phyloP scores from a whole-genome alignment of 1,140 invertebrate species.

The Bombus confusus region DNA sequence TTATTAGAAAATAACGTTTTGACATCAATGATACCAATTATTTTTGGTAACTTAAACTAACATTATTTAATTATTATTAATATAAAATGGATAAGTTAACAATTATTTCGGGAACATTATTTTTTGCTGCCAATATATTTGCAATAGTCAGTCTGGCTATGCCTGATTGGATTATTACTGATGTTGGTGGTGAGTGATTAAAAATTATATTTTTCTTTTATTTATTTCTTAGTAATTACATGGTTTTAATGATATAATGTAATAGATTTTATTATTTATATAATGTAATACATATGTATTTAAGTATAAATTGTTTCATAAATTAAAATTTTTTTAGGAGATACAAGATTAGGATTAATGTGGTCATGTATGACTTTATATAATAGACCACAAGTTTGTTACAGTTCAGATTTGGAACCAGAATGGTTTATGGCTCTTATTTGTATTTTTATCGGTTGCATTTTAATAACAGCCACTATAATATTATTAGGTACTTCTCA shows the following conservation, averaged over 20 bases:
- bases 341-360: constrained; percentile 94
- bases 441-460: constrained; percentile 95
- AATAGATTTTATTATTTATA: background rate
- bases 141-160: constrained; percentile 95
- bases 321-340: constrained; percentile 83
- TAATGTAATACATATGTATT: background rate
- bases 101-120: constrained; percentile 94
- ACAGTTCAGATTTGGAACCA: constrained; percentile 91
- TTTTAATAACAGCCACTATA: constrained; percentile 95
- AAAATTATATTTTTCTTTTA: background rate
- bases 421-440: constrained; percentile 96
- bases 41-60: background rate
- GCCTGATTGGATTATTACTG: constrained; percentile 98
- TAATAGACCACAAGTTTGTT: constrained; percentile 93
- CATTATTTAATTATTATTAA: constrained; percentile 1
- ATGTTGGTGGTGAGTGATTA: constrained; percentile 89
- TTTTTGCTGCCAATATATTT: constrained; percentile 96
- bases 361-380: constrained; percentile 97
- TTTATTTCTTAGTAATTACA: background rate
- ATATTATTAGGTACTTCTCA: constrained; percentile 93
- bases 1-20: background rate
- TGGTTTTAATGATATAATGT: background rate
- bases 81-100: constrained; percentile 94
- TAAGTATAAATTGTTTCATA: background rate
- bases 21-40: background rate